A percentile compares a stretch with the other conserved stretches of the same genome.
phyloP scores from a whole-genome alignment of 1,140 invertebrate species.

The Drosophila arawakana region DNA sequence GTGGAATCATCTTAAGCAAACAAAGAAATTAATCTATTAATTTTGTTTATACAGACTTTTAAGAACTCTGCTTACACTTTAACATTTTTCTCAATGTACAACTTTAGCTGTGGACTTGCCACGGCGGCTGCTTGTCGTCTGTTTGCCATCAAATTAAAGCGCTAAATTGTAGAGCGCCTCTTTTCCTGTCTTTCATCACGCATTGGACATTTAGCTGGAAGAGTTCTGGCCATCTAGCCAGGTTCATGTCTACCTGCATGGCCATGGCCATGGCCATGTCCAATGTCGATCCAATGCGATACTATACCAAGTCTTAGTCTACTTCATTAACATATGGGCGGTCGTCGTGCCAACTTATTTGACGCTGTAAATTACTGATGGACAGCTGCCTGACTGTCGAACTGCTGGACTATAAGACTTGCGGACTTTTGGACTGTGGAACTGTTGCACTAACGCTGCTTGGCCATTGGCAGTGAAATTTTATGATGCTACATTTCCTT shows the following conservation, averaged over 20 bases:
- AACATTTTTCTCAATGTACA: conserved; percentile 19
- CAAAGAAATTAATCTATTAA: too few relatives aligned
- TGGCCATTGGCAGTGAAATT: conserved; percentile 71
- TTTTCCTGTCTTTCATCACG: conserved; percentile 80
- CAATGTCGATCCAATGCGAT: conserved; percentile 29
- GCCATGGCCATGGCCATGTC: conserved; percentile 12
- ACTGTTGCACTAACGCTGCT: not conserved
- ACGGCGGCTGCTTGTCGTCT: conserved; percentile 44
- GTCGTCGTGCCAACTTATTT: conserved; percentile 14
- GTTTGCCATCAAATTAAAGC: conserved; percentile 75
- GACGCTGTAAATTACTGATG: conserved; percentile 59
- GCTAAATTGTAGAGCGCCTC: conserved; percentile 78
- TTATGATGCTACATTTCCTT: conserved; percentile 68
- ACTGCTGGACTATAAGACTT: not conserved
- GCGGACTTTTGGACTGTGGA: not conserved
- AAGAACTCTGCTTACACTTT: too few relatives aligned
- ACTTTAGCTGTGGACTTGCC: not conserved
- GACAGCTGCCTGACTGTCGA: conserved; percentile 39
- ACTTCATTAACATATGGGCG: conserved; percentile 75
- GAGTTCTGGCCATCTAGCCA: not conserved
- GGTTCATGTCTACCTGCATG: not conserved
- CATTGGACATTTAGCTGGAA: conserved; percentile 38
- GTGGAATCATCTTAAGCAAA: too few relatives aligned
- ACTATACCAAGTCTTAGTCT: not conserved
- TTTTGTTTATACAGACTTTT: too few relatives aligned